Evolutionary conservation across 2,888 invertebrate genomes (phyloP).

Genomic region (Hedychridium roseum): DNA sequence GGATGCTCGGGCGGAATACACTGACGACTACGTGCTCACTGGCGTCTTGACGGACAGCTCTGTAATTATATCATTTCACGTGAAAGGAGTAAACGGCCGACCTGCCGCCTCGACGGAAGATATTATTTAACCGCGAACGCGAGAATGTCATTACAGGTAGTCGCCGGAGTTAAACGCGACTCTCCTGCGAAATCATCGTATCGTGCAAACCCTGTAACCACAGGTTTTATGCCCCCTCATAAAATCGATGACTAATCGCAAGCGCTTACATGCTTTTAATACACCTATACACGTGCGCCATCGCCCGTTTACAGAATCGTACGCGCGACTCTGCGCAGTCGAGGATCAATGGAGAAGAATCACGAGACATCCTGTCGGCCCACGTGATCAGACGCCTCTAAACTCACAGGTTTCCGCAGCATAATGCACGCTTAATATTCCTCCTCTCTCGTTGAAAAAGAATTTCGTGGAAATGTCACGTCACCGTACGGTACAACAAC

Average conservation of each 20-base stretch:
- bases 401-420: too few relatives aligned
- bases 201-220: slow-evolving; percentile 26
- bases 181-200: slow-evolving; percentile 20
- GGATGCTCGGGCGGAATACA: slow-evolving; percentile 14
- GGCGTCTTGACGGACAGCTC: slow-evolving; percentile 21
- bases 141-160: slow-evolving; percentile 35
- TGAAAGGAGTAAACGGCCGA: slow-evolving; percentile 25
- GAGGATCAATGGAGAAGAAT: slow-evolving; percentile 2
- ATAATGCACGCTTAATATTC: too few relatives aligned
- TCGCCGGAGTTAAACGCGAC: slow-evolving; percentile 25
- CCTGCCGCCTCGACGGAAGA: slow-evolving; percentile 28
- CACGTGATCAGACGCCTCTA: too few relatives aligned
- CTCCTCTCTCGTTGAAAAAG: too few relatives aligned
- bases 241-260: slow-evolving; percentile 30
- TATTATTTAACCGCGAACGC: slow-evolving; percentile 28
- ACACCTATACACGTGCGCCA: too few relatives aligned
- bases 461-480: too few relatives aligned
- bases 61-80: slow-evolving; percentile 41
- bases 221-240: slow-evolving; percentile 23
- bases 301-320: too few relatives aligned
- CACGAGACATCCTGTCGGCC: too few relatives aligned
- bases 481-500: too few relatives aligned
- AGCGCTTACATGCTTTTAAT: too few relatives aligned
- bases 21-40: too few relatives aligned
- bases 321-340: slow-evolving; percentile 5